Percentiles rank a stretch among this genome's conserved stretches.
phyloP scores from a whole-genome alignment of 2,888 invertebrate genomes.

The Hirtodrosophila confusa region DNA sequence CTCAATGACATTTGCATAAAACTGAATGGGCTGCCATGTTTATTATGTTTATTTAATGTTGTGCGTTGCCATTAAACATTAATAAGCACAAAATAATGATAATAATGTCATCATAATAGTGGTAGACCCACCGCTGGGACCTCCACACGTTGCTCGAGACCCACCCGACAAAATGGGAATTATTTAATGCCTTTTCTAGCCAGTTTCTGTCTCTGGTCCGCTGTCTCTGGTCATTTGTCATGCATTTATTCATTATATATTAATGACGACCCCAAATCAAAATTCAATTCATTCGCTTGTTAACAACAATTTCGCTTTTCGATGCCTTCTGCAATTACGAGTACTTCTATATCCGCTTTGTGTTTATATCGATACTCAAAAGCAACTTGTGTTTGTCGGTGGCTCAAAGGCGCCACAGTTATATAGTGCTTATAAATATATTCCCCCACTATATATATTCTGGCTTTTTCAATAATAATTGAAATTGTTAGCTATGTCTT shows the following conservation, averaged over 20 bases:
- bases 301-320: conserved; percentile 35
- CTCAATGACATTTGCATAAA: conserved; percentile 75
- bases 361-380: not conserved
- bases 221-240: conserved; percentile 31
- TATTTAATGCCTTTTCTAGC: conserved; percentile 24
- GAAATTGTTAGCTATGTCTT: too few relatives aligned
- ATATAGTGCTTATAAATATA: too few relatives aligned
- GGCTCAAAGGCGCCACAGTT: conserved; percentile 39
- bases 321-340: conserved; percentile 15
- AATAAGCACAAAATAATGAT: conserved; percentile 76
- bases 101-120: conserved; percentile 70
- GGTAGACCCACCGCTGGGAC: conserved; percentile 61
- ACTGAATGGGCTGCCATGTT: conserved; percentile 57
- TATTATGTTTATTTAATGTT: conserved; percentile 48
- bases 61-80: conserved; percentile 57
- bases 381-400: not conserved
- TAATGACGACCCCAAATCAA: conserved; percentile 62
- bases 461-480: too few relatives aligned
- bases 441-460: too few relatives aligned
- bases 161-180: conserved; percentile 15
- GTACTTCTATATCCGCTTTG: conserved; percentile 47
- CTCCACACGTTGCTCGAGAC: conserved; percentile 6
- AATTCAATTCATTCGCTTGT: conserved; percentile 55
- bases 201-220: conserved; percentile 13
- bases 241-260: conserved; percentile 69